phyloP scores from a whole-genome alignment of 2,113 vertebrate genomes.

The Psammodynastes pulverulentus region DNA sequence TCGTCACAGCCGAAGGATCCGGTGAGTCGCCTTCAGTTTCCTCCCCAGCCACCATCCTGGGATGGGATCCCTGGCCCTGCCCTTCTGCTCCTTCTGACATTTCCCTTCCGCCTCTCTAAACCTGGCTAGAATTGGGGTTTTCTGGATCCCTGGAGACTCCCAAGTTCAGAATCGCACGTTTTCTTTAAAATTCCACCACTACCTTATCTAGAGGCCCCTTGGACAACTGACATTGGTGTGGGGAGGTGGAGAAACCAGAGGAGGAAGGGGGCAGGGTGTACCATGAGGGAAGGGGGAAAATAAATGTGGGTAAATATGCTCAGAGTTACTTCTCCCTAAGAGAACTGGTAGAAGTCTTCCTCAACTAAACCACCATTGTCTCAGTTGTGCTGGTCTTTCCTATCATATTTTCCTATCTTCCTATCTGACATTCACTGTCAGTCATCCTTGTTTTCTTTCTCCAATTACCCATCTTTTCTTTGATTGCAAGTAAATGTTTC shows the following conservation, averaged over 20 bases:
- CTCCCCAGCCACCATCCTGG: not conserved
- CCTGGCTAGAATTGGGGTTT: not conserved
- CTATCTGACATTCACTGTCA: not conserved
- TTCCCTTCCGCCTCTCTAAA: not conserved
- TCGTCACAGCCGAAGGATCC: conserved; percentile 86
- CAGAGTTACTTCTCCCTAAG: not conserved
- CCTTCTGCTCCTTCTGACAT: not conserved
- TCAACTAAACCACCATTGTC: not conserved
- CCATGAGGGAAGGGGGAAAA: not conserved
- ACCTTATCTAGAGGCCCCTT: not conserved
- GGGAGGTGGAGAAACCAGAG: not conserved
- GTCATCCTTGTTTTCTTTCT: not conserved
- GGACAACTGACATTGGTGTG: not conserved
- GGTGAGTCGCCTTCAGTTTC: conserved; percentile 69
- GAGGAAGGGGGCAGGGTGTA: not conserved
- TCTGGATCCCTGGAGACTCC: not conserved
- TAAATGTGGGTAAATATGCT: not conserved
- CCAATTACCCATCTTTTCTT: not conserved
- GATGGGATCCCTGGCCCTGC: rapidly evolving
- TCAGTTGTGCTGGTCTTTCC: not conserved
- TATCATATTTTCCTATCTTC: too few relatives aligned
- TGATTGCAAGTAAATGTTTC: not conserved
- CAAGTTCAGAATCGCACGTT: not conserved
- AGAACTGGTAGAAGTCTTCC: not conserved
- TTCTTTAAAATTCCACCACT: not conserved